These are phyloP conservation scores for Neogale vison DNA, from an alignment of 2,113 vertebrate genomes.

Conservation along the genomic window DNA sequence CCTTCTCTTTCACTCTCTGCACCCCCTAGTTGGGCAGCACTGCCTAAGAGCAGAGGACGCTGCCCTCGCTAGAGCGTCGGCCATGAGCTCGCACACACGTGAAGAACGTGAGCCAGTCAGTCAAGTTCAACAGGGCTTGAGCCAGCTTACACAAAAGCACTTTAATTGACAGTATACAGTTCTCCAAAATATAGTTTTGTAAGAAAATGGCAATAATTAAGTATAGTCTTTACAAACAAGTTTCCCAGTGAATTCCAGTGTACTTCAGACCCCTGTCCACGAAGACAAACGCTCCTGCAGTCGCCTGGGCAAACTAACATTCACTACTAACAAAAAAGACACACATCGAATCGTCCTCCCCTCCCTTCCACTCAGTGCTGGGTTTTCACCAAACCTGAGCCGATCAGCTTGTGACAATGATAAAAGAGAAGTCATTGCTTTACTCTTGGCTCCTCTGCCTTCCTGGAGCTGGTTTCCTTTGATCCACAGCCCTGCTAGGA, in stretches of 20 bases:
- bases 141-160: slow-evolving; percentile 79
- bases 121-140: not conserved
- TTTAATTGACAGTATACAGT: slow-evolving; percentile 87
- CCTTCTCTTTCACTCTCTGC: not conserved
- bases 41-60: not conserved
- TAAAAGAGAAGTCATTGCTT: not conserved
- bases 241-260: slow-evolving; percentile 88
- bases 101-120: not conserved
- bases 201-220: slow-evolving; percentile 87
- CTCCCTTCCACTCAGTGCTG: not conserved
- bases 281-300: slow-evolving; percentile 70
- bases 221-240: slow-evolving; percentile 85
- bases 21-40: not conserved
- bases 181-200: slow-evolving; percentile 88
- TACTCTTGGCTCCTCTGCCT: not conserved
- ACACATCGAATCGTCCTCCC: not conserved
- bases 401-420: not conserved
- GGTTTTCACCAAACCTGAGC: not conserved
- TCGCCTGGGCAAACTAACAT: slow-evolving; percentile 63
- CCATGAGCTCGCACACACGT: too few species aligned
- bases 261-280: slow-evolving; percentile 89
- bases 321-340: not conserved
- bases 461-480: not conserved
- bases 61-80: accelerated
- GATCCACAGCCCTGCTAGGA: not conserved